Conservation (phyloP, 2,888 invertebrate genomes). For the Aspidapion aeneum region DNA sequence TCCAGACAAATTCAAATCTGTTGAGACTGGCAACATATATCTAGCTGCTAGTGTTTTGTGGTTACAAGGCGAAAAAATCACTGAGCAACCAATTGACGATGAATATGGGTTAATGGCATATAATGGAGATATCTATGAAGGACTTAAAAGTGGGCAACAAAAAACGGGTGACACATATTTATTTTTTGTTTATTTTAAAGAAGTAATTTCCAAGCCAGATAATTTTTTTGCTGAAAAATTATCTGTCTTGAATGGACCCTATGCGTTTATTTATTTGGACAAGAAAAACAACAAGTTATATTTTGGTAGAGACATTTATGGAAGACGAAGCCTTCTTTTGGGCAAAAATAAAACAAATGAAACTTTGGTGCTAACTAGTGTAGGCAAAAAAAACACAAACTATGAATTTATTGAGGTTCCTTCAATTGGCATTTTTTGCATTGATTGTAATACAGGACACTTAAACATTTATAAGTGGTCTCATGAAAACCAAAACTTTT, state of each 20-base stretch:
- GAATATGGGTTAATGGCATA: constrained; percentile 67
- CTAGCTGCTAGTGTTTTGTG: constrained; percentile 67
- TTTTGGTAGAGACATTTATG: constrained; percentile 83
- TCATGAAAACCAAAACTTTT: constrained; percentile 40
- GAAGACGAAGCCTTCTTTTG: constrained; percentile 78
- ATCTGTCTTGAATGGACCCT: constrained; percentile 69
- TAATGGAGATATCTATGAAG: constrained; percentile 85
- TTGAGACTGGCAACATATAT: constrained; percentile 30
- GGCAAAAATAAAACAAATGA: constrained; percentile 44
- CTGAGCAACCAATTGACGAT: constrained; percentile 65
- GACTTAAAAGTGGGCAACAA: constrained; percentile 19
- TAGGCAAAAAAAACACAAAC: constrained; percentile 55
- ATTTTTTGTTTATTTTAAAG: constrained; percentile 48
- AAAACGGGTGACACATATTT: constrained; percentile 52
- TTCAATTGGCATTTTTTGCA: constrained; percentile 57
- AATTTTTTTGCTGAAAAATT: constrained; percentile 37
- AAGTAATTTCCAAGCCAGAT: constrained; percentile 25
- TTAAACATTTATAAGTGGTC: constrained; percentile 49
- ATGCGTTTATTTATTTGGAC: constrained; percentile 75
- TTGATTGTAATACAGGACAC: constrained; percentile 46
- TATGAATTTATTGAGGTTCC: constrained; percentile 57
- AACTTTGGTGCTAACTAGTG: constrained; percentile 52
- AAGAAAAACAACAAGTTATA: constrained; percentile 57
- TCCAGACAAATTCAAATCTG: constrained; percentile 49
- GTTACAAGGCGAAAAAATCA: constrained; percentile 69